Base-by-base conservation (phyloP, 1,140 invertebrate species). In the Ylistrum balloti region DNA sequence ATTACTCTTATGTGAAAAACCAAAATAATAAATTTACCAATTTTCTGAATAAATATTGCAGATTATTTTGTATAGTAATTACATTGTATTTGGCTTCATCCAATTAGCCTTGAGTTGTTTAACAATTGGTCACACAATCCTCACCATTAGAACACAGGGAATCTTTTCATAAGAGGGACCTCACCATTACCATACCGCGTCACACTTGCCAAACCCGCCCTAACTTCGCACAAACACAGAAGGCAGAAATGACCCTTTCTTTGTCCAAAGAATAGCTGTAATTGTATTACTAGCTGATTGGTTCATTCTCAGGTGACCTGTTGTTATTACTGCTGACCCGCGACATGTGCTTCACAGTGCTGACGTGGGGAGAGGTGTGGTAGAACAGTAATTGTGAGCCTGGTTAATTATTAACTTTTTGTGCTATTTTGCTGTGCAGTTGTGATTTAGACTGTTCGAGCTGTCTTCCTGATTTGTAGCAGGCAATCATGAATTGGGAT, bases 21-120 rank as follows among this genome's bases (percentile, higher is more conserved):
- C 56, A 74, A 74, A 74, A 74, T 74, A 74, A 74, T 74, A 74
- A 74, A 74, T 74, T 74, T n/a, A 74, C 56, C 17, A 74, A 74
- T 74, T 74, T 74, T 74, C 56, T 28, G 56, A 74, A 74, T 74
- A 74, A 74, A 74, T 74, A 74, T 74, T 74, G 56, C 56, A 74
- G 56, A 74, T 74, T 74, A 74, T 28, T 28, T 74, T 74, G 56
- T 74, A 74, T 74, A 74, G n/a, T 74, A 74, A 74, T 74, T 74
- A 74, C n/a, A 28, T 74, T 74, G 0, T 74, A 74, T 74, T 28
- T 28, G 56, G n/a, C 56, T 74, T 74, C 56, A 74, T 74, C 56
- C 22, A 74, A 74, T 74, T 74, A 74, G 56, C 56, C 56, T n/a
- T n/a, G 22, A 74, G 56, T 74, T 74, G n/a, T 5, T 17, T 74